Conservation (phyloP, 2,113 vertebrate genomes). For the Corynorhinus townsendii region DNA sequence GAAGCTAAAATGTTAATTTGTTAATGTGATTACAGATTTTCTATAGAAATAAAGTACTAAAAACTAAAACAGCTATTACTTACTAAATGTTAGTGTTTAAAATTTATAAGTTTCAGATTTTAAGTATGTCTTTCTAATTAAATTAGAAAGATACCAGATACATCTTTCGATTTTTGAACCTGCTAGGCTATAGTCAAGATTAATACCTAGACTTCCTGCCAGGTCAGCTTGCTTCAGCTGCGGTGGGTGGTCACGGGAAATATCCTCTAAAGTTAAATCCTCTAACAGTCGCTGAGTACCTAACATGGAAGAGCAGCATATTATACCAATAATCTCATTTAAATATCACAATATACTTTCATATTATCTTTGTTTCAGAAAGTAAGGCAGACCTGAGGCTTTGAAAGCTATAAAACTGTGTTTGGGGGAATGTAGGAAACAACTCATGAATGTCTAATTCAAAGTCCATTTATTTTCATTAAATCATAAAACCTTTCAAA, state of each 20-base stretch:
- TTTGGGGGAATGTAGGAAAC: background rate
- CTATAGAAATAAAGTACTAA: background rate
- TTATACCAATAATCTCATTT: background rate
- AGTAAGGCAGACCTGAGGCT: background rate
- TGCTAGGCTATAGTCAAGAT: background rate
- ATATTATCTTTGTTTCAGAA: background rate
- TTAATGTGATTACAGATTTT: slow-evolving; percentile 1
- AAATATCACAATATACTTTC: background rate
- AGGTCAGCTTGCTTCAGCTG: background rate
- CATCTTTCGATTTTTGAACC: background rate
- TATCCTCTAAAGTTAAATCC: background rate
- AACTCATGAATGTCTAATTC: background rate
- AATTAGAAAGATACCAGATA: background rate
- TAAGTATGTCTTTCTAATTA: background rate
- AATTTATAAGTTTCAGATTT: background rate
- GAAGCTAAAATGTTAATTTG: background rate
- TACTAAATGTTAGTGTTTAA: background rate
- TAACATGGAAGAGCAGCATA: background rate
- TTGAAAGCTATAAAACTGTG: background rate
- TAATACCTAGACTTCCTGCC: background rate
- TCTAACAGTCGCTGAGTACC: fast-evolving
- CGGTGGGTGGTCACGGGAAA: background rate
- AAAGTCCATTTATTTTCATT: background rate
- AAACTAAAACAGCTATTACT: background rate
- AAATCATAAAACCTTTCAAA: background rate